Conservation (phyloP, 2,888 invertebrate genomes). For the Macrosoma leucophasiata region DNA sequence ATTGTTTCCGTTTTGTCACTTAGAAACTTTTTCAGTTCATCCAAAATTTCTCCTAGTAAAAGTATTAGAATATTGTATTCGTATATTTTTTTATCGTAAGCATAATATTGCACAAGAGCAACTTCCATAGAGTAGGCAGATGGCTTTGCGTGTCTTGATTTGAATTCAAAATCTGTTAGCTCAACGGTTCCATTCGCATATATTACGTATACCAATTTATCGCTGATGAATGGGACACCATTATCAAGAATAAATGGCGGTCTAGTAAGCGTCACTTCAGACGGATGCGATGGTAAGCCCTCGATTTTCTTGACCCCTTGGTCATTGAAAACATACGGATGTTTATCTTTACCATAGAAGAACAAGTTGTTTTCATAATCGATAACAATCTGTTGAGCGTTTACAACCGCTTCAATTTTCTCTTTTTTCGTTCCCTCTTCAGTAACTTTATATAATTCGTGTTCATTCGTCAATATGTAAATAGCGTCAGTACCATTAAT, state of each 20-base stretch:
- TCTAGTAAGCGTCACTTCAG: constrained; percentile 34
- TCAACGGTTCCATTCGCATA: constrained; percentile 42
- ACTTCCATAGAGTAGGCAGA: constrained; percentile 46
- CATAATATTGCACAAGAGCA: constrained; percentile 44
- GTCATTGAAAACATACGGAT: constrained; percentile 33
- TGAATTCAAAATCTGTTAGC: constrained; percentile 28
- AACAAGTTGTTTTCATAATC: constrained; percentile 48
- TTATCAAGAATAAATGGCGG: constrained; percentile 39
- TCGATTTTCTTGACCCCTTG: constrained; percentile 37
- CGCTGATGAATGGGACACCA: constrained; percentile 35
- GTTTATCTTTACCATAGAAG: constrained; percentile 38
- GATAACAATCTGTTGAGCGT: constrained; percentile 44
- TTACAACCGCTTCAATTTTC: constrained; percentile 34
- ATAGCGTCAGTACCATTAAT: constrained; percentile 30
- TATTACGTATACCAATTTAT: constrained; percentile 34
- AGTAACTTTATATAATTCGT: constrained; percentile 45
- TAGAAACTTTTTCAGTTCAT: constrained; percentile 33
- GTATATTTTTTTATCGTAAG: constrained; percentile 50
- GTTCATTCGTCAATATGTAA: constrained; percentile 44
- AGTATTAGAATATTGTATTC: constrained; percentile 40
- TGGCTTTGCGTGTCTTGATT: constrained; percentile 31
- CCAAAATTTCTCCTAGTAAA: constrained; percentile 21
- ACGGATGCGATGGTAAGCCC: constrained; percentile 40
- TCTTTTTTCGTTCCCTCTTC: constrained; percentile 44
- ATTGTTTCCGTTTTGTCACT: constrained; percentile 32